phyloP scores from a whole-genome alignment of 2,113 vertebrate genomes.

The Odontesthes bonariensis region DNA sequence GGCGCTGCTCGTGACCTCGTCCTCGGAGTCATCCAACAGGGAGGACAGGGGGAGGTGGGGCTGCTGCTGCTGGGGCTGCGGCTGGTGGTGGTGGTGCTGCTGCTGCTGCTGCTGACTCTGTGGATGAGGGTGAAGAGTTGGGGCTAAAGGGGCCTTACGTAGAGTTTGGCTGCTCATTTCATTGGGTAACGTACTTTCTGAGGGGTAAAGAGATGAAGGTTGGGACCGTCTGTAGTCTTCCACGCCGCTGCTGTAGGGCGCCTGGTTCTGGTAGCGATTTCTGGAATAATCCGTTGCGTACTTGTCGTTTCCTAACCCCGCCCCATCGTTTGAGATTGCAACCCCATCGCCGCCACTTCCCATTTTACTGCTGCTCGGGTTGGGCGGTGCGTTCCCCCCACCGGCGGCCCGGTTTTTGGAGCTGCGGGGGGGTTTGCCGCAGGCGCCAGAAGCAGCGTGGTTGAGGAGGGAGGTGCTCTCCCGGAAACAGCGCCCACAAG shows the following conservation, averaged over 20 bases:
- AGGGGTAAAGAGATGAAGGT: constrained; percentile 70
- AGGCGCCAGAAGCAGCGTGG: constrained; percentile 89
- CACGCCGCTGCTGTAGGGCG: constrained; percentile 68
- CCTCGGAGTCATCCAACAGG: constrained; percentile 84
- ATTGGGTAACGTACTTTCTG: constrained; percentile 69
- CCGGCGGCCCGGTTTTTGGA: constrained; percentile 53
- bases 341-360: constrained; percentile 39
- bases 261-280: constrained; percentile 77
- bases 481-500: constrained; percentile 91
- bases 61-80: constrained; percentile 56
- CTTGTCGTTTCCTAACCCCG: constrained; percentile 68
- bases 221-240: constrained; percentile 80
- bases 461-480: constrained; percentile 91
- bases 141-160: constrained; percentile 84
- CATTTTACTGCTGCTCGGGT: constrained; percentile 70
- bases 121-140: constrained; percentile 85
- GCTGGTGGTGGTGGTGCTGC: constrained; percentile 66
- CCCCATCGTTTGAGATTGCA: constrained; percentile 44
- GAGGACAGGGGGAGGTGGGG: constrained; percentile 85
- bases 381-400: not conserved
- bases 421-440: constrained; percentile 80
- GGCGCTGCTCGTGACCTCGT: constrained; percentile 86
- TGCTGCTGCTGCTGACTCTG: constrained; percentile 74
- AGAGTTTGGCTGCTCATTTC: constrained; percentile 78
- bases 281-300: constrained; percentile 80